Percentiles rank a stretch among this genome's conserved stretches.
phyloP scores from a whole-genome alignment of 2,797 vertebrate species.

The Gymnodraco acuticeps region DNA sequence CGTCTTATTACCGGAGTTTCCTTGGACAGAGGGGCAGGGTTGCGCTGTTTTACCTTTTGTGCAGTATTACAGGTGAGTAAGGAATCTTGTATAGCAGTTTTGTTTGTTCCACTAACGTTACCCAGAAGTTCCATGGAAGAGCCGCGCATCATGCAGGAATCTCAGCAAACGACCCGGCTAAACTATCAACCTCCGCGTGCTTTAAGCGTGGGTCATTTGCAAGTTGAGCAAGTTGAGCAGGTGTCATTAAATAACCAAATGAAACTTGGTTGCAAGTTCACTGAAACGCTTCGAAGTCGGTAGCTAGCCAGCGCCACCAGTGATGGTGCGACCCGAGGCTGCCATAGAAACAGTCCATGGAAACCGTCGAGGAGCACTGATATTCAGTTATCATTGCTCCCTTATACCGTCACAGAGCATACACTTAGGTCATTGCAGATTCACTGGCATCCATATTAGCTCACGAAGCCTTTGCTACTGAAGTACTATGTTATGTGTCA shows the following conservation, averaged over 20 bases:
- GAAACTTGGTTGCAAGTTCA: conserved; percentile 74
- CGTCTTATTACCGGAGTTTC: conserved; percentile 68
- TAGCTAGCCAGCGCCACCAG: conserved; percentile 25
- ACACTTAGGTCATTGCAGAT: conserved; percentile 33
- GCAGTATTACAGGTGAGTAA: conserved; percentile 80
- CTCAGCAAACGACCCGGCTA: background rate
- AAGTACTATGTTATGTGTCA: conserved; percentile 22
- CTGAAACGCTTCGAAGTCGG: conserved; percentile 23
- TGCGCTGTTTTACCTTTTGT: conserved; percentile 68
- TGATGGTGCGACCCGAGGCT: conserved; percentile 55
- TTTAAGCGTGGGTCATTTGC: conserved; percentile 21
- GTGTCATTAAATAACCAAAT: conserved; percentile 1
- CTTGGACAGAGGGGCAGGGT: conserved; percentile 48
- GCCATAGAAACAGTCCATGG: conserved; percentile 62
- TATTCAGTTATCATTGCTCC: background rate
- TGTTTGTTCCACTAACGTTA: conserved; percentile 9
- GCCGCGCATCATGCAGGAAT: conserved; percentile 26
- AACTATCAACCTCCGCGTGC: background rate
- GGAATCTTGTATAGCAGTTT: conserved; percentile 15
- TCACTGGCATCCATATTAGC: conserved; percentile 66
- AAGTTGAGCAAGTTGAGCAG: conserved; percentile 30
- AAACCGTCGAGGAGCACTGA: conserved; percentile 33
- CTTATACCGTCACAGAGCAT: conserved; percentile 20
- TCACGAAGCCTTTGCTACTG: conserved; percentile 34
- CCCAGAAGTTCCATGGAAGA: conserved; percentile 66